Conservation (phyloP, 2,888 invertebrate species). For the Tiliacea aurago region DNA sequence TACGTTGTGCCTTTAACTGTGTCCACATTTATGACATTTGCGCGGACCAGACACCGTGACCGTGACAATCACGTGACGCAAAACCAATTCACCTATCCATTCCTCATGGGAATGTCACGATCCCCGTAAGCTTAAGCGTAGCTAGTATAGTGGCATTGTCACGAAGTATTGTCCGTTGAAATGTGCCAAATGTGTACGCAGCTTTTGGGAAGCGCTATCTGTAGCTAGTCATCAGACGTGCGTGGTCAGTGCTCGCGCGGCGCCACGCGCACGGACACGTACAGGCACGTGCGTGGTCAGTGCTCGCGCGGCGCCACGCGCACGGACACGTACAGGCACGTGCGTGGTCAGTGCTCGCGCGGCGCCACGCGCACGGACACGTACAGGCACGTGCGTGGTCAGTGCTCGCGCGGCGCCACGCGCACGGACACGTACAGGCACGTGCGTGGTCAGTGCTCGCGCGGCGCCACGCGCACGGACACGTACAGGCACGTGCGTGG, state of each 20-base stretch:
- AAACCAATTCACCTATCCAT: neutral
- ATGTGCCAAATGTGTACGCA: neutral
- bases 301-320: no score
- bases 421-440: slow-evolving; percentile 79
- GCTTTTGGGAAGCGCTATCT: slow-evolving; percentile 13
- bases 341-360: no score
- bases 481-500: no score
- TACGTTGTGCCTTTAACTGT: neutral
- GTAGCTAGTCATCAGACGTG: neutral
- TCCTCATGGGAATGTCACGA: neutral
- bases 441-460: no score
- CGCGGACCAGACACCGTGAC: slow-evolving; percentile 1
- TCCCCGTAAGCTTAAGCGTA: no score
- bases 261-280: slow-evolving; percentile 81
- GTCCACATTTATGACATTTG: slow-evolving; percentile 5
- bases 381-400: slow-evolving; percentile 62
- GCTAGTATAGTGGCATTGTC: neutral
- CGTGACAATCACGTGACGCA: neutral
- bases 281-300: slow-evolving; percentile 46
- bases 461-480: no score
- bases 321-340: slow-evolving; percentile 74
- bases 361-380: no score
- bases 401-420: slow-evolving; percentile 69
- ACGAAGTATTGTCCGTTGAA: neutral
- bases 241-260: slow-evolving; percentile 69